phyloP scores from a whole-genome alignment of 2,113 vertebrate species.

The Eolophus roseicapilla region DNA sequence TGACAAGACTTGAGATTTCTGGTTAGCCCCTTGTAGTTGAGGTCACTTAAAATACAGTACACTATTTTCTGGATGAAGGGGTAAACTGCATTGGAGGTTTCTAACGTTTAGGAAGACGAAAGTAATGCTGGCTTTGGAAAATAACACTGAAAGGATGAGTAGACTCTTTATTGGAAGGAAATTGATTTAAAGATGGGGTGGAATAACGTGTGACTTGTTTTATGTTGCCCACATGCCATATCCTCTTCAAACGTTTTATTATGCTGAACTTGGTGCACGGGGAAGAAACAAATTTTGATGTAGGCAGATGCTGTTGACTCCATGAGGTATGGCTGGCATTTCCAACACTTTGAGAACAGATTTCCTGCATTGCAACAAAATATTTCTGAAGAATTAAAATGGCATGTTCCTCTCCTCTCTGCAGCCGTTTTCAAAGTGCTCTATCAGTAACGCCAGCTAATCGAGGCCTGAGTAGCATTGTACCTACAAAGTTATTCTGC shows the following conservation, averaged over 20 bases:
- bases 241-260: not conserved
- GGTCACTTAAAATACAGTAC: not conserved
- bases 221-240: not conserved
- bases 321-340: not conserved
- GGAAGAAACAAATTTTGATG: not conserved
- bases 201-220: not conserved
- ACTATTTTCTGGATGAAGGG: accelerated
- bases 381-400: not conserved
- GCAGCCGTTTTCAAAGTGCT: not conserved
- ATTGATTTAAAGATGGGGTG: not conserved
- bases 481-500: not conserved
- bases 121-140: not conserved
- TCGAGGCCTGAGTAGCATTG: not conserved
- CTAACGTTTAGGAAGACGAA: not conserved
- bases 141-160: not conserved
- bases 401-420: not conserved
- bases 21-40: not conserved
- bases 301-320: not conserved
- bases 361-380: not conserved
- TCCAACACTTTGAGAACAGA: not conserved
- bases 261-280: not conserved
- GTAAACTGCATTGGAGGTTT: not conserved
- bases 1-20: not conserved
- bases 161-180: not conserved
- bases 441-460: not conserved